phyloP scores from a whole-genome alignment of 1,140 invertebrate genomes.

The Phymorhynchus buccinoides region DNA sequence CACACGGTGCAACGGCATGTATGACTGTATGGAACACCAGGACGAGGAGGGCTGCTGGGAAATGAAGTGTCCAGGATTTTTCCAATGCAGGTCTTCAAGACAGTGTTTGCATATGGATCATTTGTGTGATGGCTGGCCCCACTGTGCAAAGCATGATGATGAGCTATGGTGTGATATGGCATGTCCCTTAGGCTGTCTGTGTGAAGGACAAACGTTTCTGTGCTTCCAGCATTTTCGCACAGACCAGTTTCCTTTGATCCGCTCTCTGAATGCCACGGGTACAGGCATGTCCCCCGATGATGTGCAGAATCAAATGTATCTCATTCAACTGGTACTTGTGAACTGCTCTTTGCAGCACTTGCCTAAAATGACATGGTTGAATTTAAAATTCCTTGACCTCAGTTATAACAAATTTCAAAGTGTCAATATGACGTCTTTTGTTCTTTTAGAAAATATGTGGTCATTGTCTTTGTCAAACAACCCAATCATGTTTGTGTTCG shows the following conservation, averaged over 20 bases:
- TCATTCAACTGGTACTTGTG: neutral
- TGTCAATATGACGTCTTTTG: constrained; percentile 18
- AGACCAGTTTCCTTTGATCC: neutral
- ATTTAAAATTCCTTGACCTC: constrained; percentile 25
- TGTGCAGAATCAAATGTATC: neutral
- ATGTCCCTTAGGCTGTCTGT: constrained; percentile 47
- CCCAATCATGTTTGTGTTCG: neutral
- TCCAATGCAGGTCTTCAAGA: constrained; percentile 11
- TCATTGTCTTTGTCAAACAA: constrained; percentile 29
- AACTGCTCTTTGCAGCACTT: neutral
- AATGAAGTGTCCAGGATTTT: constrained; percentile 38
- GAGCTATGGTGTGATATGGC: constrained; percentile 32
- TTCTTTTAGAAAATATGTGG: constrained; percentile 15
- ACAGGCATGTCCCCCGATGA: neutral
- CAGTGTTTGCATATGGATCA: constrained; percentile 29
- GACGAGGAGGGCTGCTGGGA: constrained; percentile 19
- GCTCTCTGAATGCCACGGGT: constrained; percentile 1
- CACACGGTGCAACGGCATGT: constrained; percentile 33
- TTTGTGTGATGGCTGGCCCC: constrained; percentile 19
- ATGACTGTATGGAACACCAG: constrained; percentile 20
- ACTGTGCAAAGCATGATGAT: constrained; percentile 42
- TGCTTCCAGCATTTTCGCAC: neutral
- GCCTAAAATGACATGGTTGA: neutral
- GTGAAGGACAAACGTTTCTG: neutral
- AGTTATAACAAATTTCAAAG: constrained; percentile 25